A percentile compares a stretch with the other conserved stretches of the same genome.
Evolutionary conservation across 2,888 invertebrate species (phyloP).

Genomic region (Oligia fasciuncula): DNA sequence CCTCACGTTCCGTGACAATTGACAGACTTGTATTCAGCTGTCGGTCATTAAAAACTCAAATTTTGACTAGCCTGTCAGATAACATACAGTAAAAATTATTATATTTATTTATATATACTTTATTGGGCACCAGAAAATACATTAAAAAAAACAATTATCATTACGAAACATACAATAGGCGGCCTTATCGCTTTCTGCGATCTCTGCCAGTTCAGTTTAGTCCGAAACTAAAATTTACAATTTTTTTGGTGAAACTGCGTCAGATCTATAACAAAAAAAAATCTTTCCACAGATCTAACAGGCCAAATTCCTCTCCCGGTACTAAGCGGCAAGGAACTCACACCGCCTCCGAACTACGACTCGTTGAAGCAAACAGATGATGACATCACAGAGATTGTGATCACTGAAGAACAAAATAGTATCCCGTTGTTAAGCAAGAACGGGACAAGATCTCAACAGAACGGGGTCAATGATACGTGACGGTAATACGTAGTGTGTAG

Average conservation of each 20-base stretch:
- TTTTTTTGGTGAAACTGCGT: neutral
- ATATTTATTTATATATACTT: too few relatives aligned
- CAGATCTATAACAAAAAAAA: neutral
- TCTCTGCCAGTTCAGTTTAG: neutral
- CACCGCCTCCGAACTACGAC: constrained; percentile 84
- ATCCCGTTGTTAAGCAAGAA: constrained; percentile 71
- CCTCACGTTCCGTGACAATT: neutral
- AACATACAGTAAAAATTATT: too few relatives aligned
- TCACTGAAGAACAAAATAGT: constrained; percentile 75
- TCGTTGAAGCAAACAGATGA: constrained; percentile 75
- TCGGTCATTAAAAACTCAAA: neutral
- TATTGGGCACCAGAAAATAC: too few relatives aligned
- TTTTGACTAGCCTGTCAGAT: too few relatives aligned
- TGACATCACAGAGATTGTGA: constrained; percentile 80
- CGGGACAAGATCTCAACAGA: constrained; percentile 59
- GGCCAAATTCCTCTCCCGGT: constrained; percentile 80
- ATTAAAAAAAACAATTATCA: too few relatives aligned
- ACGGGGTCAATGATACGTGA: constrained; percentile 77
- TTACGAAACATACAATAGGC: too few relatives aligned
- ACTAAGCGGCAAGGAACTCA: constrained; percentile 70
- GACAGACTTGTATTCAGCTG: neutral
- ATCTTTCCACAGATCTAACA: constrained; percentile 79
- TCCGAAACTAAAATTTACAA: neutral
- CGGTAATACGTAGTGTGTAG: constrained; percentile 45
- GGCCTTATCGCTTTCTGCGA: too few relatives aligned